These are phyloP conservation scores for Notamacropus eugenii DNA, from an alignment of 2,797 vertebrate genomes.

Conservation along the genomic window DNA sequence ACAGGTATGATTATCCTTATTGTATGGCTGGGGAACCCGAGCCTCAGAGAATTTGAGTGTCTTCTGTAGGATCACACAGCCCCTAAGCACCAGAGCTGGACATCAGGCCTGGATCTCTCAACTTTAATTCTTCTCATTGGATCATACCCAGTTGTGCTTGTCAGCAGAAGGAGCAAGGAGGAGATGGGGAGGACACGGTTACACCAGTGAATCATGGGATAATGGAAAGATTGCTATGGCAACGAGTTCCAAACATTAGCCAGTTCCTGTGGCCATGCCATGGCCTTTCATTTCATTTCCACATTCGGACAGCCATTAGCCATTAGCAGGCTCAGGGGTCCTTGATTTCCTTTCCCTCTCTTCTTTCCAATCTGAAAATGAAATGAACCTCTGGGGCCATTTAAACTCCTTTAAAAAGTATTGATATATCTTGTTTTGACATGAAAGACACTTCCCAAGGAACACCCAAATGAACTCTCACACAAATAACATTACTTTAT, in stretches of 20 bases:
- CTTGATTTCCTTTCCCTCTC: neutral
- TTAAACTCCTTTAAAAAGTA: neutral
- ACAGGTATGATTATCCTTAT: neutral
- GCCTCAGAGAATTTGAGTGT: neutral
- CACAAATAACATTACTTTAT: neutral
- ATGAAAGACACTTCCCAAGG: neutral
- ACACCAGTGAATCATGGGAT: neutral
- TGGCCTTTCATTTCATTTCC: neutral
- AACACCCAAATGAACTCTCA: neutral
- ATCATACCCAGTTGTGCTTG: neutral
- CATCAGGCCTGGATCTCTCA: neutral
- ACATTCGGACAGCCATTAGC: neutral
- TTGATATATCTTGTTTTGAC: neutral
- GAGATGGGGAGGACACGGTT: neutral
- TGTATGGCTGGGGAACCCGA: neutral
- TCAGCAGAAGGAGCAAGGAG: neutral
- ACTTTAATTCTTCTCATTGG: neutral
- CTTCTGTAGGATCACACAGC: neutral
- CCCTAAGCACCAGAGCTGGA: neutral
- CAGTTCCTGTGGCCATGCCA: neutral
- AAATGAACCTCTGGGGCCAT: neutral
- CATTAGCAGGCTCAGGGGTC: neutral
- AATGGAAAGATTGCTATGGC: neutral
- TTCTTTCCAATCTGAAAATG: neutral
- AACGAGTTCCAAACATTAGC: neutral